Conservation (phyloP, 2,888 invertebrate species). For the Metopia argyrocephala region DNA sequence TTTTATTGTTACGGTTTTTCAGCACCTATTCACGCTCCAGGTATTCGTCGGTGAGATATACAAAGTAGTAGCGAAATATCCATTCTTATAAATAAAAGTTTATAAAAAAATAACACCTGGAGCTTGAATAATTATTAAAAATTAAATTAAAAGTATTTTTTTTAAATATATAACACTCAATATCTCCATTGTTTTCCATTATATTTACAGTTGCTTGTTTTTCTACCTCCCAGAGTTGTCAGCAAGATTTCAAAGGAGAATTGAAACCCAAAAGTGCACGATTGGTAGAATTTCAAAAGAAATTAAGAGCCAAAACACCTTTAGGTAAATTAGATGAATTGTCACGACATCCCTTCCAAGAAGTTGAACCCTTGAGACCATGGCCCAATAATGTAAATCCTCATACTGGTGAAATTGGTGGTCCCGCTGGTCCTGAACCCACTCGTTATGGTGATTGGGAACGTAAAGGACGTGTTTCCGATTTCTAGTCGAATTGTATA, state of each 20-base stretch:
- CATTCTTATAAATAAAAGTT: no score
- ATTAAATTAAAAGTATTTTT: background rate
- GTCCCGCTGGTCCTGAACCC: constrained; percentile 98
- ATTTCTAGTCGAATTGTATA: constrained; percentile 84
- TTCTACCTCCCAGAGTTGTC: constrained; percentile 66
- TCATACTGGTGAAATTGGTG: constrained; percentile 95
- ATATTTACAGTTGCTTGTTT: constrained; percentile 68
- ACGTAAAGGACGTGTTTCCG: constrained; percentile 96
- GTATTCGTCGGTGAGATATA: no score
- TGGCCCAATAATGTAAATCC: constrained; percentile 95
- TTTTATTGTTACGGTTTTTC: background rate
- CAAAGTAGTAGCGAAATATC: no score
- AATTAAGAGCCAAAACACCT: constrained; percentile 84
- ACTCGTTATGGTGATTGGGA: constrained; percentile 99
- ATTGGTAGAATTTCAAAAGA: constrained; percentile 86
- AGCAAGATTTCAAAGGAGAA: constrained; percentile 67
- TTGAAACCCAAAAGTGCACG: constrained; percentile 79
- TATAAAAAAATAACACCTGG: no score
- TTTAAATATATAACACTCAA: background rate
- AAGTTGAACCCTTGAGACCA: constrained; percentile 89
- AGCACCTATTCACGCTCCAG: no score
- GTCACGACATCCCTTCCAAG: constrained; percentile 85
- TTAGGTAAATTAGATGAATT: constrained; percentile 88
- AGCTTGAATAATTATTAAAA: no score
- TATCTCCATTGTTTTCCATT: no score